A percentile compares a stretch with the other conserved stretches of the same genome.
Conservation (phyloP, 2,113 vertebrate species). For the Oxygymnocypris stewartii region DNA sequence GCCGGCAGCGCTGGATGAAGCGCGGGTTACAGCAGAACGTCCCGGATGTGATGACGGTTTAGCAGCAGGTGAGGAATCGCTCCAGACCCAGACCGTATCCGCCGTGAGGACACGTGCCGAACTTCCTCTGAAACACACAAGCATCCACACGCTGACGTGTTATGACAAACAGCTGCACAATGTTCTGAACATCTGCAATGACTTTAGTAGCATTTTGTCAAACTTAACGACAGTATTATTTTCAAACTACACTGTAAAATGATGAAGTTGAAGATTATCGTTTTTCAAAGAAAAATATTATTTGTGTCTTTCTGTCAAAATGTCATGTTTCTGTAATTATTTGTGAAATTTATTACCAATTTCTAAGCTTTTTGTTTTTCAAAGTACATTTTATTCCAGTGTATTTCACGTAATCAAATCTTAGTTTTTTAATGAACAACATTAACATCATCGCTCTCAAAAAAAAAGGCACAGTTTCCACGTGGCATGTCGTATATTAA, state of each 20-base stretch:
- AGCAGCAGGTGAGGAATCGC: slow-evolving; percentile 95
- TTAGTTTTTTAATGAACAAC: too few species aligned
- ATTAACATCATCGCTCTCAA: too few species aligned
- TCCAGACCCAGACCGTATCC: slow-evolving; percentile 94
- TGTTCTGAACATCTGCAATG: not conserved
- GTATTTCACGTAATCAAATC: too few species aligned
- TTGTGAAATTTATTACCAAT: not conserved
- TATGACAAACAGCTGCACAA: not conserved
- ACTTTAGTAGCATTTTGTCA: not conserved
- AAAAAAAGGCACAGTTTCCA: too few species aligned
- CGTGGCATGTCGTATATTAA: not conserved
- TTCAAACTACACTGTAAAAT: too few species aligned
- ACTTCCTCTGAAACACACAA: slow-evolving; percentile 84
- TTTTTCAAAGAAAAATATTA: too few species aligned
- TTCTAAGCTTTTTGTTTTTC: too few species aligned
- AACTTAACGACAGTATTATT: too few species aligned
- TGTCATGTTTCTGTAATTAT: not conserved
- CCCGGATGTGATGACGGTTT: slow-evolving; percentile 91
- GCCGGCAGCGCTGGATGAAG: slow-evolving; percentile 92
- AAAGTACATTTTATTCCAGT: too few species aligned
- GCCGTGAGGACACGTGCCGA: slow-evolving; percentile 90
- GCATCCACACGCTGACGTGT: not conserved
- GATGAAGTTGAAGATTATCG: too few species aligned
- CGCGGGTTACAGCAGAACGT: slow-evolving; percentile 95
- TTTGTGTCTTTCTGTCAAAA: too few species aligned